These are phyloP conservation scores for Hypomecis punctinalis DNA, from an alignment of 2,888 invertebrate species.

Conservation along the genomic window DNA sequence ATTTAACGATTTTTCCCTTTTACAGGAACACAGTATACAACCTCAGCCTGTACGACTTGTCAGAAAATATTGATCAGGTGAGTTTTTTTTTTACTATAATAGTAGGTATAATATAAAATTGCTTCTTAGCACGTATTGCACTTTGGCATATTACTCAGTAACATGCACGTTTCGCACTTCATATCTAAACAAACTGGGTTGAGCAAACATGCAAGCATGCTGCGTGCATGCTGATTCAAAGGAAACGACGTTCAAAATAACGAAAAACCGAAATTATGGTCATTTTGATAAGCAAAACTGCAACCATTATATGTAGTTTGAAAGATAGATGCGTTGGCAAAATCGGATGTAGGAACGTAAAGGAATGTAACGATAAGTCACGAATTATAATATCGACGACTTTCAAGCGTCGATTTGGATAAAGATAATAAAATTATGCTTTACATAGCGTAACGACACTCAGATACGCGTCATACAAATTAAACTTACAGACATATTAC, in stretches of 20 bases:
- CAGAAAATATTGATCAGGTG: slow-evolving; percentile 91
- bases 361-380: too few species aligned
- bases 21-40: slow-evolving; percentile 95
- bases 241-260: slow-evolving; percentile 31
- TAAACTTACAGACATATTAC: too few species aligned
- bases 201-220: slow-evolving; percentile 28
- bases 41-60: slow-evolving; percentile 93
- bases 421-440: too few species aligned
- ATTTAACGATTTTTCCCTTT: slow-evolving; percentile 52
- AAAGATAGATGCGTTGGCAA: too few species aligned
- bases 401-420: too few species aligned
- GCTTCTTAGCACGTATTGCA: slow-evolving; percentile 26
- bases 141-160: slow-evolving; percentile 20
- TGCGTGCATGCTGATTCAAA: slow-evolving; percentile 27
- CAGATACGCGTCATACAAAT: too few species aligned
- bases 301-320: too few species aligned
- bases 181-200: slow-evolving; percentile 36
- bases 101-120: slow-evolving; percentile 23
- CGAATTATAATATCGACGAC: too few species aligned
- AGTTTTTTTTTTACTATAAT: slow-evolving; percentile 33
- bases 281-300: slow-evolving; percentile 29
- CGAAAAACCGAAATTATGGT: slow-evolving; percentile 33
- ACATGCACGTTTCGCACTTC: slow-evolving; percentile 33
- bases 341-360: too few species aligned
- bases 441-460: too few species aligned